These are phyloP conservation scores for Trachemys scripta DNA, from an alignment of 2,113 vertebrate species.

Conservation along the genomic window DNA sequence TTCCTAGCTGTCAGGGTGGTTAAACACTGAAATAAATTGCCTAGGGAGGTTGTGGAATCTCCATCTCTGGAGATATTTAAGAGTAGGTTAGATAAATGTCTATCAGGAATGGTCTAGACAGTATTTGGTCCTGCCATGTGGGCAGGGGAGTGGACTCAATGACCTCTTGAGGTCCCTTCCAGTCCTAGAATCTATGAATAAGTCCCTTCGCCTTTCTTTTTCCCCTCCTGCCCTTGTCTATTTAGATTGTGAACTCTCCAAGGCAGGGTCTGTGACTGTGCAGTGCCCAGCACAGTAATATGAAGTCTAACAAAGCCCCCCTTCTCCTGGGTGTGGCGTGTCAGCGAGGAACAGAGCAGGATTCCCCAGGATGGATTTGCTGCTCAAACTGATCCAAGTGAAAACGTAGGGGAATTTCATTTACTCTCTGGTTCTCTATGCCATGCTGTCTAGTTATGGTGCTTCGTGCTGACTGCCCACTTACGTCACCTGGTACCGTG, in stretches of 20 bases:
- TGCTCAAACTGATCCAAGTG: not conserved
- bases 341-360: not conserved
- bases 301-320: not conserved
- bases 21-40: too few species aligned
- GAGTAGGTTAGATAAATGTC: too few species aligned
- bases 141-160: too few species aligned
- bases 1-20: too few species aligned
- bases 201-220: not conserved
- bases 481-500: not conserved
- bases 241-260: not conserved
- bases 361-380: not conserved
- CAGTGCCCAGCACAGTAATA: not conserved
- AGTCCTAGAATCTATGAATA: not conserved
- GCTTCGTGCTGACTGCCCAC: not conserved
- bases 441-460: not conserved
- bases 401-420: not conserved
- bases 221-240: not conserved
- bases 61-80: too few species aligned
- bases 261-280: not conserved
- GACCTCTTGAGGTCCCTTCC: too few species aligned
- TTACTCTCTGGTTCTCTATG: not conserved
- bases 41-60: too few species aligned
- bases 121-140: too few species aligned
- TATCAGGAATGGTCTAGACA: too few species aligned
- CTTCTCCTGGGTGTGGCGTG: not conserved